Percentiles rank a stretch among this genome's conserved stretches.
Conservation (phyloP, 2,888 invertebrate species). For the Synergus itoensis region DNA sequence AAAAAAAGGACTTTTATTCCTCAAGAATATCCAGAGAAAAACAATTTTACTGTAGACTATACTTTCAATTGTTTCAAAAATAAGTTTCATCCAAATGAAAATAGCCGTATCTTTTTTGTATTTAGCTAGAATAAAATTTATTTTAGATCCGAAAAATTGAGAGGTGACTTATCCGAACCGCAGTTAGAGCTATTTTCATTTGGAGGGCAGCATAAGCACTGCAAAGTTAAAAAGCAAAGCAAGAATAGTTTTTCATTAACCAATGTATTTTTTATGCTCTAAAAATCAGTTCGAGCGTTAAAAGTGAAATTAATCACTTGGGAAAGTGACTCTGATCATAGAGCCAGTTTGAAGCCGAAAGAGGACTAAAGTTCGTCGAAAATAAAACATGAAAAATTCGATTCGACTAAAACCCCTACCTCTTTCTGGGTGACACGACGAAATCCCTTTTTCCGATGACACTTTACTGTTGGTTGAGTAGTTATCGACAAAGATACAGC, state of each 20-base stretch:
- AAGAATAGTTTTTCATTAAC: slow-evolving; percentile 23
- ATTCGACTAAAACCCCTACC: slow-evolving; percentile 51
- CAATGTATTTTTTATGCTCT: not conserved
- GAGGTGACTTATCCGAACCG: no score
- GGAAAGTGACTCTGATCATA: not conserved
- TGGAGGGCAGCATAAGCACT: no score
- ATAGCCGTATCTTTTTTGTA: no score
- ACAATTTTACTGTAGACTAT: no score
- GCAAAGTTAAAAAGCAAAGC: not conserved
- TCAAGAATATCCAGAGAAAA: not conserved
- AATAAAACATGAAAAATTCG: slow-evolving; percentile 39
- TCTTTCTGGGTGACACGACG: slow-evolving; percentile 60
- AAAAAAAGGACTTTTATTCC: not conserved
- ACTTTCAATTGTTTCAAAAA: no score
- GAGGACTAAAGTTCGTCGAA: slow-evolving; percentile 21
- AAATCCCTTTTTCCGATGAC: slow-evolving; percentile 71
- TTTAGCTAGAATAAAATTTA: no score
- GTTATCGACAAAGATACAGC: slow-evolving; percentile 76
- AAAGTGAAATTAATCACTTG: not conserved
- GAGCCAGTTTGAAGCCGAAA: slow-evolving; percentile 8
- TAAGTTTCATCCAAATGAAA: no score
- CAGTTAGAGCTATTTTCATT: no score
- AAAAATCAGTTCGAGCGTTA: not conserved
- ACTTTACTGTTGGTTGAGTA: slow-evolving; percentile 73
- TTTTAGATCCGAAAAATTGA: no score